Evolutionary conservation across 2,113 vertebrate genomes (phyloP).

Genomic region (Parus major): DNA sequence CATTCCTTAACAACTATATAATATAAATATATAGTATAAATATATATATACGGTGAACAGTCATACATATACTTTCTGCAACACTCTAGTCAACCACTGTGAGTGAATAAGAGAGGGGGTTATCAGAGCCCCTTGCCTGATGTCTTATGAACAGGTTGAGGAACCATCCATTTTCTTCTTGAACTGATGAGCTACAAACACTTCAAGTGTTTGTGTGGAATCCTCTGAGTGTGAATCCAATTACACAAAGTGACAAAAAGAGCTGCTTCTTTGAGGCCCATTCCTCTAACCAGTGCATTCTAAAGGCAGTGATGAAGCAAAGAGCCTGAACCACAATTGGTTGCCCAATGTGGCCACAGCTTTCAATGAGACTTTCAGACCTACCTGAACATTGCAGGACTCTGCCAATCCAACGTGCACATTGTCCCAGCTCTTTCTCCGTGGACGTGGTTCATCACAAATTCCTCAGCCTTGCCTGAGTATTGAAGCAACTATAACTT

Average conservation of each 20-base stretch:
- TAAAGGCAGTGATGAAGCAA: not conserved
- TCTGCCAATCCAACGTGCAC: not conserved
- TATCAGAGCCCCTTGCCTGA: not conserved
- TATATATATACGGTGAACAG: not conserved
- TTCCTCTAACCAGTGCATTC: not conserved
- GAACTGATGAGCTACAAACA: not conserved
- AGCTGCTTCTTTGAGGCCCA: not conserved
- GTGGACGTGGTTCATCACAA: rapidly evolving
- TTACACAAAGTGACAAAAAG: not conserved
- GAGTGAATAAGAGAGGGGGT: not conserved
- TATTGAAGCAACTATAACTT: not conserved
- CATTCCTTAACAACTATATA: not conserved
- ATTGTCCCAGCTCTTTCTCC: not conserved
- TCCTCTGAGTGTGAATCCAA: not conserved
- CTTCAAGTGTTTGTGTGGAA: not conserved
- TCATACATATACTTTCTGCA: not conserved
- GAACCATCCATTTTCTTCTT: not conserved
- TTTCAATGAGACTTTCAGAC: not conserved
- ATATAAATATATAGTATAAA: not conserved
- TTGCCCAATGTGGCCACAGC: not conserved
- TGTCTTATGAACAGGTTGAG: not conserved
- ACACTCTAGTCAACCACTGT: not conserved
- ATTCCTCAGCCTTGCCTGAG: not conserved
- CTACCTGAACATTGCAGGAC: not conserved
- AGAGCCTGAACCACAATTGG: not conserved